Percentiles rank a stretch among this genome's conserved stretches.
phyloP scores from a whole-genome alignment of 1,140 invertebrate species.

The Tigriopus japonicus region DNA sequence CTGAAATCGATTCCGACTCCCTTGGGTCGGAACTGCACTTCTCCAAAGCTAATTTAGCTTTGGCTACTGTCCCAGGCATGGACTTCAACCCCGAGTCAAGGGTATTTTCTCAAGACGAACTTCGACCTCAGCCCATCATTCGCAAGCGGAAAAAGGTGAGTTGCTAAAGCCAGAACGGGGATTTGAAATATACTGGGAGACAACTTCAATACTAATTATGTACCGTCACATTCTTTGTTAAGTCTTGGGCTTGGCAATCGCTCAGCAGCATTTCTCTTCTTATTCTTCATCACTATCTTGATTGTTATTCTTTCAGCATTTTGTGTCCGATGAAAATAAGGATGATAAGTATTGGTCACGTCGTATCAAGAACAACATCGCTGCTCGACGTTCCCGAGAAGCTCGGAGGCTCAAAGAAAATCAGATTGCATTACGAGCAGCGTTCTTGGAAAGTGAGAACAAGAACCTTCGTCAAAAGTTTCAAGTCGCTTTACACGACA shows the following conservation, averaged over 20 bases:
- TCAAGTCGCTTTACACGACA: not conserved
- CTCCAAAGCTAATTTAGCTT: conserved; percentile 23
- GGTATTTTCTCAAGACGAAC: conserved; percentile 81
- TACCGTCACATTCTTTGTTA: no score
- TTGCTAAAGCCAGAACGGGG: no score
- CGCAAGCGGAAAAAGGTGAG: conserved; percentile 84
- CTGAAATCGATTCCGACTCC: no score
- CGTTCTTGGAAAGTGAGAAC: conserved; percentile 75
- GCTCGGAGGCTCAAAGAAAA: conserved; percentile 91
- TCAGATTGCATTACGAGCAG: conserved; percentile 82
- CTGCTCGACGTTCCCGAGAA: conserved; percentile 87
- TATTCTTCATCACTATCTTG: no score
- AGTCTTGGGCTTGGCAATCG: no score
- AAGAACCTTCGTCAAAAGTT: not conserved
- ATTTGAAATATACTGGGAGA: no score
- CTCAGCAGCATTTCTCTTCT: no score
- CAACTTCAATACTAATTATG: no score
- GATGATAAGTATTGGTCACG: conserved; percentile 94
- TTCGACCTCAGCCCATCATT: conserved; percentile 91
- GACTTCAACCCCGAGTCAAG: conserved; percentile 42
- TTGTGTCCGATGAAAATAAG: conserved; percentile 87
- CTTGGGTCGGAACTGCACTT: conserved; percentile 13
- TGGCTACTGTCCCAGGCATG: conserved; percentile 23
- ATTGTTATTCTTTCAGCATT: conserved; percentile 35
- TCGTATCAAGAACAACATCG: conserved; percentile 91